phyloP scores from a whole-genome alignment of 2,888 invertebrate species.

The Onthophagus sagittarius region DNA sequence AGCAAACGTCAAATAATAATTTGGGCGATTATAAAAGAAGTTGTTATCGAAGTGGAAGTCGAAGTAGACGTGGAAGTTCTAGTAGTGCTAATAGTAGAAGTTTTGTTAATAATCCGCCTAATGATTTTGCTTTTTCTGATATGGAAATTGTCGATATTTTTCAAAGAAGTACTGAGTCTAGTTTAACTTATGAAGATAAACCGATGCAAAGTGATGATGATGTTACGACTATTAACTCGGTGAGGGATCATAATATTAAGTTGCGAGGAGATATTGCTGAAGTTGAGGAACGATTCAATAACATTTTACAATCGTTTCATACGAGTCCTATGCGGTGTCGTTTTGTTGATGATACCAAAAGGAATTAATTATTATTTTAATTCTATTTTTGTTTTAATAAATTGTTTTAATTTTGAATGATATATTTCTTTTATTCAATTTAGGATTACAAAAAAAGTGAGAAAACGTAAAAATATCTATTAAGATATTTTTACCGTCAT shows the following conservation, averaged over 20 bases:
- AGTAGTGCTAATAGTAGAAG: background rate
- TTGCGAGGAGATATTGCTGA: conserved; percentile 1
- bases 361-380: too few relatives aligned
- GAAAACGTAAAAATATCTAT: too few relatives aligned
- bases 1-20: background rate
- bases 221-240: background rate
- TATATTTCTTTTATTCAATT: too few relatives aligned
- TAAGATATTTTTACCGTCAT: too few relatives aligned
- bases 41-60: background rate
- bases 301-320: background rate
- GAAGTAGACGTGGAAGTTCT: background rate
- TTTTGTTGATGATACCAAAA: too few relatives aligned
- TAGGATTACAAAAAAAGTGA: too few relatives aligned
- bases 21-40: background rate
- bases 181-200: background rate
- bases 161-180: background rate
- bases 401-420: too few relatives aligned
- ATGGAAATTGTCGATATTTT: conserved; percentile 9
- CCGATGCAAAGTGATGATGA: background rate
- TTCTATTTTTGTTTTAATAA: too few relatives aligned
- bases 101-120: background rate
- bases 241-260: background rate
- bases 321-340: background rate
- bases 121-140: background rate
- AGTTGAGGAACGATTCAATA: background rate